Evolutionary conservation across 2,888 invertebrate genomes (phyloP).

Genomic region (Cantharis rufa): DNA sequence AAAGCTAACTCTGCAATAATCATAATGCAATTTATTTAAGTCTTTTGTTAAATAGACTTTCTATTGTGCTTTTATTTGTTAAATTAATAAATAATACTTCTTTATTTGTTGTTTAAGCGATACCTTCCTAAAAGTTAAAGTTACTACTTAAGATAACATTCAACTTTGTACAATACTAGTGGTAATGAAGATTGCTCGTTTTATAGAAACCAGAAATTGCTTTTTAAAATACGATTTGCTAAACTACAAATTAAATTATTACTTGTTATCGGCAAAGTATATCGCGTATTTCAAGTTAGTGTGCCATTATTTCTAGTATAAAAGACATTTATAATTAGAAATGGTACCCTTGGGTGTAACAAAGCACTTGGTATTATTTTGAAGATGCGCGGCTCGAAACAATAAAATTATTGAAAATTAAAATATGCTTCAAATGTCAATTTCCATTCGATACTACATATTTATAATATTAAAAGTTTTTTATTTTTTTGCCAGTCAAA

Average conservation of each 20-base stretch:
- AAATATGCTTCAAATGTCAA: not conserved
- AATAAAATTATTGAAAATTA: not conserved
- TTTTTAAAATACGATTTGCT: not conserved
- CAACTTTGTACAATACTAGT: not conserved
- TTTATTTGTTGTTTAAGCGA: slow-evolving; percentile 32
- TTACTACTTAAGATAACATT: slow-evolving; percentile 39
- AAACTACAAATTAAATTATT: not conserved
- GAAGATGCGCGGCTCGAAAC: not conserved
- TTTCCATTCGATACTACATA: not conserved
- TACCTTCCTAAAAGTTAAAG: slow-evolving; percentile 45
- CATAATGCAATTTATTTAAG: not conserved
- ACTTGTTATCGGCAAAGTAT: not conserved
- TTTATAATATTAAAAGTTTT: not conserved
- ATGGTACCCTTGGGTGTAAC: not conserved
- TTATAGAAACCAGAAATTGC: not conserved
- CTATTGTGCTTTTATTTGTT: not conserved
- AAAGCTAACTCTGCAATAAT: not conserved
- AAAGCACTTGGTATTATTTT: not conserved
- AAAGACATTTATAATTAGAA: not conserved
- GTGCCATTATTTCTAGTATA: not conserved
- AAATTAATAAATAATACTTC: not conserved
- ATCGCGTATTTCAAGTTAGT: not conserved
- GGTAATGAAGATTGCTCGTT: not conserved
- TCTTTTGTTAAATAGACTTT: not conserved
- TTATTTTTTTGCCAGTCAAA: not conserved